A percentile compares a stretch with the other conserved stretches of the same genome.
phyloP scores from a whole-genome alignment of 2,113 vertebrate species.

The Rafetus swinhoei region DNA sequence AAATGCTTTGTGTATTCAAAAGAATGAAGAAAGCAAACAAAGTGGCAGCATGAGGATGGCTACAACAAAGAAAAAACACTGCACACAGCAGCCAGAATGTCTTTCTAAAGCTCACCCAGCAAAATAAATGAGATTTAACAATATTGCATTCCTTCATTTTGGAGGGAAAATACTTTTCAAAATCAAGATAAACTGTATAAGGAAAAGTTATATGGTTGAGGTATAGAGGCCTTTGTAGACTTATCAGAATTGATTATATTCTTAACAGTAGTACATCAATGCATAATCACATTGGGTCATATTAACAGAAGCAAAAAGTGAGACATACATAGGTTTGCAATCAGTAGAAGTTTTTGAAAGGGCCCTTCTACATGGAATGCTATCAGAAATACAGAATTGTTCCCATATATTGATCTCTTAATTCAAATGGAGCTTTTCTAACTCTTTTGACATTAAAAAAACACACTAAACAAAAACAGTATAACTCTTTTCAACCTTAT shows the following conservation, averaged over 20 bases:
- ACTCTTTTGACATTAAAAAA: not conserved
- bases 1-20: not conserved
- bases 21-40: not conserved
- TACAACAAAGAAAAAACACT: not conserved
- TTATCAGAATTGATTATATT: not conserved
- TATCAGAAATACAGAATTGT: not conserved
- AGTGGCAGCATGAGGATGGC: not conserved
- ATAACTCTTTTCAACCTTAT: not conserved
- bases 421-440: not conserved
- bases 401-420: not conserved
- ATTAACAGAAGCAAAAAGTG: not conserved
- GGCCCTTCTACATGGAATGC: not conserved
- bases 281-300: accelerated
- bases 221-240: accelerated
- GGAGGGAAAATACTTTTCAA: not conserved
- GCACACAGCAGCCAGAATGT: not conserved
- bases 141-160: not conserved
- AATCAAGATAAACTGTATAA: not conserved
- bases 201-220: not conserved
- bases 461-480: not conserved
- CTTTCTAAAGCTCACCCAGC: not conserved
- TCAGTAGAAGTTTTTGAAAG: not conserved
- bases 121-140: not conserved
- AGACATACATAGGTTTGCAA: not conserved
- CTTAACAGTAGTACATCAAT: not conserved